Conservation (phyloP, 2,888 invertebrate species). For the Thecocarcelia acutangulata region DNA sequence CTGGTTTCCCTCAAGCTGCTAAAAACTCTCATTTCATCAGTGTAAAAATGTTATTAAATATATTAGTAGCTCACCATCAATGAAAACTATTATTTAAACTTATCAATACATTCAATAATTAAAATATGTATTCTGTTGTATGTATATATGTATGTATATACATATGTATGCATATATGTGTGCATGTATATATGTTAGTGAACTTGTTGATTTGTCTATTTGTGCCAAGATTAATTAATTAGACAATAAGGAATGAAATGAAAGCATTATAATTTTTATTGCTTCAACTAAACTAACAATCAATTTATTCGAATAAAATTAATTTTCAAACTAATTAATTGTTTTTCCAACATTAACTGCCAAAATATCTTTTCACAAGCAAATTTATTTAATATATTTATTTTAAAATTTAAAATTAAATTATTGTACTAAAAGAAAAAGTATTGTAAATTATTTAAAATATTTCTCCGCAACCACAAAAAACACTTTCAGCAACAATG, state of each 20-base stretch:
- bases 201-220: too few species aligned
- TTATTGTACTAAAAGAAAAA: constrained; percentile 69
- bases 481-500: background rate
- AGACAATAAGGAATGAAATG: background rate
- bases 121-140: too few species aligned
- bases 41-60: too few species aligned
- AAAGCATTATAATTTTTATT: constrained; percentile 62
- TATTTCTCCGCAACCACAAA: constrained; percentile 29
- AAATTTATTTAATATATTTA: constrained; percentile 76
- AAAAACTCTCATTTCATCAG: too few species aligned
- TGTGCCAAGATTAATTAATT: constrained; percentile 5
- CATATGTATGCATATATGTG: too few species aligned
- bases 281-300: constrained; percentile 58
- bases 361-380: constrained; percentile 54
- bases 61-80: too few species aligned
- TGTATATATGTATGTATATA: too few species aligned
- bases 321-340: constrained; percentile 63
- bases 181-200: too few species aligned
- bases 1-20: too few species aligned
- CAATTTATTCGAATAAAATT: constrained; percentile 68
- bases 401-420: constrained; percentile 76
- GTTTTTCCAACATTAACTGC: constrained; percentile 36
- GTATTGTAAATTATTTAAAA: constrained; percentile 60
- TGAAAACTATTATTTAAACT: too few species aligned
- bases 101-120: too few species aligned